Evolutionary conservation across 1,140 invertebrate genomes (phyloP).

Genomic region (Wasmannia auropunctata): DNA sequence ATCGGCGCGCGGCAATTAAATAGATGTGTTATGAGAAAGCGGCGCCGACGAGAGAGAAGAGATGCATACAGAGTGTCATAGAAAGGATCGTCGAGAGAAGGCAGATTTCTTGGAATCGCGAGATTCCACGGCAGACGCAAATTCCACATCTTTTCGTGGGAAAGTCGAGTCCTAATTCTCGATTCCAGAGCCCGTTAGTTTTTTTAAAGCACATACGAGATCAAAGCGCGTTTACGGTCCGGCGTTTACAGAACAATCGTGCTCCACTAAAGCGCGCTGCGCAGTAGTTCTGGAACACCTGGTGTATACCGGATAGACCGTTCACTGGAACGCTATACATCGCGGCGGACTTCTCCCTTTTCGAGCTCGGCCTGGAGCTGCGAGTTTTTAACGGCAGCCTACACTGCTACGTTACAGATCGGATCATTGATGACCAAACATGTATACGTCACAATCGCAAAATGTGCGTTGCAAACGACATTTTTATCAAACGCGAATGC

Average conservation of each 20-base stretch:
- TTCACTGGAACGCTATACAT: conserved; percentile 24
- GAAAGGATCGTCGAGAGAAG: not conserved
- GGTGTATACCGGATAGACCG: conserved; percentile 31
- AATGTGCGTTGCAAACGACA: not conserved
- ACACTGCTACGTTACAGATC: not conserved
- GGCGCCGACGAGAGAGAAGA: conserved; percentile 11
- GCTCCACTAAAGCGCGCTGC: conserved; percentile 4
- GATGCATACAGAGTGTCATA: not conserved
- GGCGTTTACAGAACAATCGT: not conserved
- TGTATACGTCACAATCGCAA: not conserved
- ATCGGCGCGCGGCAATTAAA: conserved; percentile 61
- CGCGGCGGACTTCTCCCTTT: conserved; percentile 16
- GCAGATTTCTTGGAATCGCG: too few species aligned
- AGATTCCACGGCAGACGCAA: not conserved
- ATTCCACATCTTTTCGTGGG: not conserved
- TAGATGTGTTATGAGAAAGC: conserved; percentile 58
- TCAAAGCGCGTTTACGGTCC: not conserved
- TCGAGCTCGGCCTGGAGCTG: not conserved
- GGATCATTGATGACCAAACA: not conserved
- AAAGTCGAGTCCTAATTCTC: not conserved
- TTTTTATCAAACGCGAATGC: not conserved
- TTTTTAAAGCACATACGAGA: conserved; percentile 7
- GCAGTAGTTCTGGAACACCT: conserved; percentile 27
- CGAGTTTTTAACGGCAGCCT: conserved; percentile 9
- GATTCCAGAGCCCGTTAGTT: not conserved